Percentiles rank a stretch among this genome's conserved stretches.
phyloP scores from a whole-genome alignment of 2,797 vertebrate genomes.

The Falco cherrug region DNA sequence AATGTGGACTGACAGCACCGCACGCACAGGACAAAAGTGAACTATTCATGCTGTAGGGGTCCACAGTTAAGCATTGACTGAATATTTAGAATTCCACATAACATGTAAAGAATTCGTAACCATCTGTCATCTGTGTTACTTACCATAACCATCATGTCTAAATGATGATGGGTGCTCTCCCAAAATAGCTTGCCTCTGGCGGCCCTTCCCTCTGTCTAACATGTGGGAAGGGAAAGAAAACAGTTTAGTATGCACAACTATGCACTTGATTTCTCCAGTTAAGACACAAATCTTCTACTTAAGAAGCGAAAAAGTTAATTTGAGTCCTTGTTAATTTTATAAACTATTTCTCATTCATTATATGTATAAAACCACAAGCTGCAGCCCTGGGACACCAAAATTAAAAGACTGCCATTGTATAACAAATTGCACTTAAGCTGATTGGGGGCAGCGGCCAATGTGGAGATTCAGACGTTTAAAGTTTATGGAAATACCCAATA shows the following conservation, averaged over 20 bases:
- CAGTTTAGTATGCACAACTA: conserved; percentile 69
- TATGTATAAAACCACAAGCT: conserved; percentile 73
- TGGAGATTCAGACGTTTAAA: conserved; percentile 75
- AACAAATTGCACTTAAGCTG: conserved; percentile 75
- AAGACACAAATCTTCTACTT: conserved; percentile 74
- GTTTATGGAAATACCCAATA: conserved; percentile 70
- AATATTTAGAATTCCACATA: background rate
- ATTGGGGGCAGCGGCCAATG: conserved; percentile 67
- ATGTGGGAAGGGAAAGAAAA: conserved; percentile 72
- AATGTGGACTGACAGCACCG: background rate
- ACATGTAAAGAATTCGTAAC: background rate
- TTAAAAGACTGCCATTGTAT: conserved; percentile 54
- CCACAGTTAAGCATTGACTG: background rate
- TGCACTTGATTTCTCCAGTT: conserved; percentile 61
- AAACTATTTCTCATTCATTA: conserved; percentile 63
- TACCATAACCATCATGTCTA: conserved; percentile 94
- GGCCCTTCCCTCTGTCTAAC: conserved; percentile 92
- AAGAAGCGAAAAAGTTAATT: conserved; percentile 62
- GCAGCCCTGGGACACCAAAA: conserved; percentile 69
- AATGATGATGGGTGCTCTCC: conserved; percentile 97
- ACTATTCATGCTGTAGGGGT: background rate
- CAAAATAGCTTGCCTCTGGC: conserved; percentile 94
- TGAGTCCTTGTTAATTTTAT: conserved; percentile 73
- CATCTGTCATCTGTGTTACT: conserved; percentile 63
- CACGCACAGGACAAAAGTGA: background rate